A percentile compares a stretch with the other conserved stretches of the same genome.
Conservation (phyloP, 2,888 invertebrate species). For the Drosophila nigritarsus region DNA sequence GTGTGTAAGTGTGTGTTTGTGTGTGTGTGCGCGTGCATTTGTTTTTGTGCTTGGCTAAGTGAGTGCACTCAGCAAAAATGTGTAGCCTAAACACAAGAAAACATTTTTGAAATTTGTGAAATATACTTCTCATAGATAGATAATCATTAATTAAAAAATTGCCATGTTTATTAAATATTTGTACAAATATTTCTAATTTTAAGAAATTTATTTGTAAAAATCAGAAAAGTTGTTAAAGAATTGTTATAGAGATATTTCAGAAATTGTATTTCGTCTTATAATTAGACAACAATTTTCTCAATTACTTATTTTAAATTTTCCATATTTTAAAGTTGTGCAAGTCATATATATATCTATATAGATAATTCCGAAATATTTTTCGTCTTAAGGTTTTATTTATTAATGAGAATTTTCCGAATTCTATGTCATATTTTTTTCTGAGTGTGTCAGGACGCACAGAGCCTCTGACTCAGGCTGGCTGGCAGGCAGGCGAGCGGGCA, state of each 20-base stretch:
- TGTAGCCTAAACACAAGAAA: not conserved
- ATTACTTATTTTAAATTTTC: no score
- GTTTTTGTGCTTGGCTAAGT: conserved; percentile 47
- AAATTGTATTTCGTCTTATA: not conserved
- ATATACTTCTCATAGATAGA: not conserved
- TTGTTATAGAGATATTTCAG: not conserved
- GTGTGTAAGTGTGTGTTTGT: conserved; percentile 19
- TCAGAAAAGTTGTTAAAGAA: not conserved
- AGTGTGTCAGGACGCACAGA: conserved; percentile 49
- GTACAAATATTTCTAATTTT: not conserved
- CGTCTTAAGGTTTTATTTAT: not conserved
- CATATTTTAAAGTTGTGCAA: no score
- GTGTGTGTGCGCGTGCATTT: conserved; percentile 8
- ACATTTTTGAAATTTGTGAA: not conserved
- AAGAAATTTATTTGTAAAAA: not conserved
- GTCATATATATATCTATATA: not conserved
- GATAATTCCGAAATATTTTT: not conserved
- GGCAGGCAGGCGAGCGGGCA: not conserved
- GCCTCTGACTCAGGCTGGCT: conserved; percentile 22
- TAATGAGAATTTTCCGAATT: not conserved
- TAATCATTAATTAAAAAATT: not conserved
- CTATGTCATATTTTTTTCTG: not conserved
- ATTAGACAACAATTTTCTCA: not conserved
- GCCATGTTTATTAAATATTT: not conserved
- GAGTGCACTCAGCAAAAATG: conserved; percentile 24